A percentile compares a stretch with the other conserved stretches of the same genome.
phyloP scores from a whole-genome alignment of 2,113 vertebrate genomes.

The Suricata suricatta region DNA sequence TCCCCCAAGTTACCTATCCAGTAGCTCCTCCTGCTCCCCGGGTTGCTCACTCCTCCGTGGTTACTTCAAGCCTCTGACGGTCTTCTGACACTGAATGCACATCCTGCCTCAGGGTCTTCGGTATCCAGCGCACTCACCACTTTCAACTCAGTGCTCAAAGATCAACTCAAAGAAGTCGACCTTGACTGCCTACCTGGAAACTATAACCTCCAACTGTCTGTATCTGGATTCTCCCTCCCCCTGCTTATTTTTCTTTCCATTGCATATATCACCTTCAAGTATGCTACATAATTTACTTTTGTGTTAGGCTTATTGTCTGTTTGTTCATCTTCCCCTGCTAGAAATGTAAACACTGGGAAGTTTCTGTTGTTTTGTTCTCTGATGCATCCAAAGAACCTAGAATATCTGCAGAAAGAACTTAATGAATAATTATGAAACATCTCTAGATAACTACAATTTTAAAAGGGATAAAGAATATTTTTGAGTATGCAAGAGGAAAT shows the following conservation, averaged over 20 bases:
- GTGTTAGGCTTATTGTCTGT: not conserved
- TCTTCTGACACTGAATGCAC: not conserved
- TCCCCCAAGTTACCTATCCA: not conserved
- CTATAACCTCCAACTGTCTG: not conserved
- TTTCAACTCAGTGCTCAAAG: not conserved
- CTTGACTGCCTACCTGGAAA: not conserved
- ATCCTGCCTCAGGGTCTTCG: not conserved
- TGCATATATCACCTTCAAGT: not conserved
- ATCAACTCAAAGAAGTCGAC: not conserved
- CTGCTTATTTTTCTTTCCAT: not conserved
- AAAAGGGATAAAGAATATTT: not conserved
- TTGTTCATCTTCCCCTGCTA: not conserved
- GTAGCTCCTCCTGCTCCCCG: not conserved
- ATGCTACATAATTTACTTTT: not conserved
- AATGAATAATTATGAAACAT: not conserved
- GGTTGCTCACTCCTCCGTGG: not conserved
- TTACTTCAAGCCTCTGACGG: not conserved
- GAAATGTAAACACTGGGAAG: not conserved
- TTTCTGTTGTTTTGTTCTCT: not conserved
- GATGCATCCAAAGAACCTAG: not conserved
- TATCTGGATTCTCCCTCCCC: not conserved
- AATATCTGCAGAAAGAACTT: not conserved
- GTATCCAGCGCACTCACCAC: not conserved
- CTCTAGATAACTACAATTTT: not conserved
- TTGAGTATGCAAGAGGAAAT: not conserved